Evolutionary conservation across 1,140 invertebrate species (phyloP).

Genomic region (Aphelenchoides avenae): DNA sequence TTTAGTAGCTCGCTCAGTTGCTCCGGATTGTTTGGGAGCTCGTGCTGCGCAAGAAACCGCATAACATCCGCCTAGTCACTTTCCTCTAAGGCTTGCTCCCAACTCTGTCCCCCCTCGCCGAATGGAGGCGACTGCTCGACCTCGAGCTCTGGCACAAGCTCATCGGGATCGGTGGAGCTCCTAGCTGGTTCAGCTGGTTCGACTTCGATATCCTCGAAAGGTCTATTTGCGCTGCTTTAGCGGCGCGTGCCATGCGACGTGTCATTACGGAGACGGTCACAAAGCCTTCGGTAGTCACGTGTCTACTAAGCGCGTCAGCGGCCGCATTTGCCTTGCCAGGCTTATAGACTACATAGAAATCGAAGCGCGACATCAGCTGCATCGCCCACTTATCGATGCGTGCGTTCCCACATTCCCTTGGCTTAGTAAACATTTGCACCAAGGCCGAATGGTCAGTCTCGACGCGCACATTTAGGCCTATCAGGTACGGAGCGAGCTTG

Average conservation of each 20-base stretch:
- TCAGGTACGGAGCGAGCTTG: conserved; percentile 16
- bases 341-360: conserved; percentile 8
- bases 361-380: conserved; percentile 3
- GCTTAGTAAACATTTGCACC: conserved; percentile 10
- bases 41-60: conserved; percentile 1
- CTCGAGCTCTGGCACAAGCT: background rate
- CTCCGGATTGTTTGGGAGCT: conserved; percentile 1
- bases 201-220: too few species aligned
- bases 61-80: conserved; percentile 7
- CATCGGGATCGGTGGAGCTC: background rate
- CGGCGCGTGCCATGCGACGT: background rate
- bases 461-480: background rate
- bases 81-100: background rate
- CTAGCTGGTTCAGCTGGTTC: background rate
- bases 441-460: conserved; percentile 16
- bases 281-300: too few species aligned
- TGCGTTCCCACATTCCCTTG: conserved; percentile 1
- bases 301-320: conserved; percentile 8
- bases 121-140: too few species aligned
- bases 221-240: too few species aligned
- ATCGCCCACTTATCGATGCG: conserved; percentile 17
- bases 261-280: too few species aligned
- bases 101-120: too few species aligned
- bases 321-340: conserved; percentile 17
- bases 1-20: conserved; percentile 1